Percentiles rank a stretch among this genome's conserved stretches.
Evolutionary conservation across 1,140 invertebrate species (phyloP).

Genomic region (Neodiprion lecontei): DNA sequence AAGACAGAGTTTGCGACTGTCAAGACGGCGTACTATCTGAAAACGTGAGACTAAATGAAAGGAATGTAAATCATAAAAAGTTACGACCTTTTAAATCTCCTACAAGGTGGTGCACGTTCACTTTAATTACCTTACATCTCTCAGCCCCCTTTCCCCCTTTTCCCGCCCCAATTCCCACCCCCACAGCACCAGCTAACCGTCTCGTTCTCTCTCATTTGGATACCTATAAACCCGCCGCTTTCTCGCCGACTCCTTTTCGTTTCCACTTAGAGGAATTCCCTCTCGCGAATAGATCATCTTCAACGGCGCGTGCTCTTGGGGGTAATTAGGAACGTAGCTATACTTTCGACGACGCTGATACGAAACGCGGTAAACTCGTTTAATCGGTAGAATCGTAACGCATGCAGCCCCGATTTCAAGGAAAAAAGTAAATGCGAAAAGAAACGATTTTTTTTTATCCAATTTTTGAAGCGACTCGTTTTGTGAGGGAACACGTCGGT

Average conservation of each 20-base stretch:
- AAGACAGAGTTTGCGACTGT: neutral
- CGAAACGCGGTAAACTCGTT: neutral
- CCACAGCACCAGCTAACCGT: neutral
- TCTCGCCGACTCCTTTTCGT: conserved; percentile 20
- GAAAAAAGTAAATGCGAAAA: too few species aligned
- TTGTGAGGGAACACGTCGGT: neutral
- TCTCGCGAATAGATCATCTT: conserved; percentile 57
- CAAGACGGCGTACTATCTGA: conserved; percentile 19
- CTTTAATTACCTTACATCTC: conserved; percentile 64
- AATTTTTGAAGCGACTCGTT: neutral
- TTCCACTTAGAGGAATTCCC: conserved; percentile 36
- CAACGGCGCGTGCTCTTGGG: conserved; percentile 47
- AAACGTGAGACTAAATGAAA: conserved; percentile 61
- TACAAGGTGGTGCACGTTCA: conserved; percentile 62
- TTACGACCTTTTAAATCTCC: conserved; percentile 64
- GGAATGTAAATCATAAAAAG: conserved; percentile 65
- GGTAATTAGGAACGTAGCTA: conserved; percentile 55
- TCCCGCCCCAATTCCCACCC: neutral
- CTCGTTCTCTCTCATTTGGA: conserved; percentile 16
- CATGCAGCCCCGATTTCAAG: neutral
- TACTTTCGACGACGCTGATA: neutral
- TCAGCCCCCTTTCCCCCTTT: conserved; percentile 42
- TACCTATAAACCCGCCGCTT: conserved; percentile 29
- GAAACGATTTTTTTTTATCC: too few species aligned
- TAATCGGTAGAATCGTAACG: neutral